Base-by-base conservation (phyloP, 2,888 invertebrate genomes). In the Drosophila diplacantha region DNA sequence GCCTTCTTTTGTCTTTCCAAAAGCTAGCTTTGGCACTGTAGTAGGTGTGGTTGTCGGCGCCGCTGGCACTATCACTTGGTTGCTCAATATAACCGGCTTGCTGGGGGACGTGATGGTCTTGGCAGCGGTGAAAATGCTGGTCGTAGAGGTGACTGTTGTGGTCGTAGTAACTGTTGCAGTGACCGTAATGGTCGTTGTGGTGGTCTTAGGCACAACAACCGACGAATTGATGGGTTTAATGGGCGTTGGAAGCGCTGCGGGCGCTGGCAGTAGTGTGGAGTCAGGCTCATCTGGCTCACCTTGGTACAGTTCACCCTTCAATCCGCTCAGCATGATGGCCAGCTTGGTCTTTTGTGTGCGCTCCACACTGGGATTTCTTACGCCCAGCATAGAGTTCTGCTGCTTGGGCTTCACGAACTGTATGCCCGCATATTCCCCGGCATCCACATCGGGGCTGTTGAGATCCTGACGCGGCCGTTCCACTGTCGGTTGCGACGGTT, bases 321-420 rank as follows among this genome's bases (percentile, higher is more conserved):
- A 67, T 6, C 86, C 87, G 54, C 86, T 87, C 3, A 88, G 59
- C 88, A 88, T 88, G 16, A 88, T 61, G 0, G 88, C 87, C 34
- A 88, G 56, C 69, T 88, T 88, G 0, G 86, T 85, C 70, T 87
- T 86, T 49, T 87, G 85, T 3, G 85, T 86, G 20, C 85, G 81
- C 50, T 86, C 85, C 20, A 87, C 68, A 8, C 81, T 69, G 2
- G 78, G 67, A 61, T 86, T 87, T 53, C 75, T 81, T 1, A 60
- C 63, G 12, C 65, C 68, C 5, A 63, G 69, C 8, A 74, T 31
- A 0, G 84, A 72, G 26, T 75, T 71, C 6, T 76, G 74, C 50
- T 83, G 81, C 61, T 87, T 88, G 0, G 88, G 88, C 53, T 86
- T 87, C 0, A 88, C 87, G 72, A 88, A 88, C 24, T 84, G 75